These are phyloP conservation scores for Mesembrinibis cayennensis DNA, from an alignment of 2,113 vertebrate genomes.

Conservation along the genomic window DNA sequence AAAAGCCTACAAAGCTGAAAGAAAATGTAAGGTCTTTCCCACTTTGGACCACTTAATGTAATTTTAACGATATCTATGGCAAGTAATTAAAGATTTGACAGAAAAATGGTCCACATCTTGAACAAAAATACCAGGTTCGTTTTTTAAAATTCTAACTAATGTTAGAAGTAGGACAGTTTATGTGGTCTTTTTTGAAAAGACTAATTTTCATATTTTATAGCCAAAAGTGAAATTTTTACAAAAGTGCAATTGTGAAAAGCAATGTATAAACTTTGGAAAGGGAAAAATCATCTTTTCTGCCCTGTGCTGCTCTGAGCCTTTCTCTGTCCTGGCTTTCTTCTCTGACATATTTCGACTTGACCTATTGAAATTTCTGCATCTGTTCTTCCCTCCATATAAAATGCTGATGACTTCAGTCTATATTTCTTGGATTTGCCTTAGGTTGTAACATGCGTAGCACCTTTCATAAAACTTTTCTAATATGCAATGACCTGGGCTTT, in stretches of 20 bases:
- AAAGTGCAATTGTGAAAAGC: not conserved
- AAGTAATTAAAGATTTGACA: not conserved
- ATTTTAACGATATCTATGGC: not conserved
- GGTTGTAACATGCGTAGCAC: not conserved
- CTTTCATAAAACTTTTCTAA: not conserved
- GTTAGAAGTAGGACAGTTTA: not conserved
- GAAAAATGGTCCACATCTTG: not conserved
- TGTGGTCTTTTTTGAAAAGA: not conserved
- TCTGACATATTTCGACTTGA: not conserved
- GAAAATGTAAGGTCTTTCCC: not conserved
- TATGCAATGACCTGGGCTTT: not conserved
- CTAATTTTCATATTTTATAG: not conserved
- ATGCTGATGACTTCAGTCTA: not conserved
- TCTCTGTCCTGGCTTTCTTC: not conserved
- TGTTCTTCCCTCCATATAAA: not conserved
- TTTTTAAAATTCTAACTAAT: not conserved
- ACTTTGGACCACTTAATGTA: not conserved
- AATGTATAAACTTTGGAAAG: not conserved
- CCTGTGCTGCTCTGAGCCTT: not conserved
- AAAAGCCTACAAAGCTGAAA: not conserved
- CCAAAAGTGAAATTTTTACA: not conserved
- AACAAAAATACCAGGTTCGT: not conserved
- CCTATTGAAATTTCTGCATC: not conserved
- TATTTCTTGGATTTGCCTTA: not conserved
- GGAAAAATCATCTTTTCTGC: not conserved